These are phyloP conservation scores for Adelphocoris suturalis DNA, from an alignment of 2,888 invertebrate species.

Conservation along the genomic window DNA sequence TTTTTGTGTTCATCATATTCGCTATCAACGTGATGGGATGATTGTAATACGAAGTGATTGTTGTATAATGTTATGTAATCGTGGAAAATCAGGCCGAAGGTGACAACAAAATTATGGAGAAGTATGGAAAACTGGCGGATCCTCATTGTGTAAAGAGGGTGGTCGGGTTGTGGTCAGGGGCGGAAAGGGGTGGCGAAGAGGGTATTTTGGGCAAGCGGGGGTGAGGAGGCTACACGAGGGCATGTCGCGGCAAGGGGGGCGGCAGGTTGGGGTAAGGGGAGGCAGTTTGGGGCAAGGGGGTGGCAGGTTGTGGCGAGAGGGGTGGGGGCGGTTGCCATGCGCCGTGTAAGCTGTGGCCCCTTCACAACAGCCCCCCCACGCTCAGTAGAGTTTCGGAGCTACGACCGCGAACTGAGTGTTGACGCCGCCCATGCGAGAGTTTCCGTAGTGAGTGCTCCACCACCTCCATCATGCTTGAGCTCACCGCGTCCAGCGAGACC, in stretches of 20 bases:
- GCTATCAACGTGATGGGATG: too few species aligned
- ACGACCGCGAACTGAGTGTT: not conserved
- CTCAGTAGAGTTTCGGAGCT: constrained; percentile 7
- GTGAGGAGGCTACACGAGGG: not conserved
- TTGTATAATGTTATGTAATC: too few species aligned
- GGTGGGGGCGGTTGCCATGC: constrained; percentile 18
- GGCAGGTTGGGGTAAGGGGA: not conserved
- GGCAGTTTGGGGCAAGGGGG: not conserved
- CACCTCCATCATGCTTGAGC: constrained; percentile 54
- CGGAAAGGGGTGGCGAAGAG: not conserved
- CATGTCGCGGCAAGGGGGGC: not conserved
- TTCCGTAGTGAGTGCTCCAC: constrained; percentile 24
- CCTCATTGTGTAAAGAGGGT: not conserved
- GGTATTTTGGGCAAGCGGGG: too few species aligned
- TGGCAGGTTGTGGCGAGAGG: not conserved
- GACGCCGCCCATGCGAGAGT: not conserved
- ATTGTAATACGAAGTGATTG: too few species aligned
- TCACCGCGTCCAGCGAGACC: constrained; percentile 45
- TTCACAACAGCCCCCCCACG: constrained; percentile 4
- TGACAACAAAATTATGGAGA: too few species aligned
- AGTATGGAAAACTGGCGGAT: not conserved
- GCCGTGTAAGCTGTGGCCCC: constrained; percentile 35
- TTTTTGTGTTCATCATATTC: too few species aligned
- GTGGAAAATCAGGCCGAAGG: too few species aligned
- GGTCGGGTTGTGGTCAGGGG: constrained; percentile 2